phyloP scores from a whole-genome alignment of 2,888 invertebrate genomes.

The Acrobasis consociella region DNA sequence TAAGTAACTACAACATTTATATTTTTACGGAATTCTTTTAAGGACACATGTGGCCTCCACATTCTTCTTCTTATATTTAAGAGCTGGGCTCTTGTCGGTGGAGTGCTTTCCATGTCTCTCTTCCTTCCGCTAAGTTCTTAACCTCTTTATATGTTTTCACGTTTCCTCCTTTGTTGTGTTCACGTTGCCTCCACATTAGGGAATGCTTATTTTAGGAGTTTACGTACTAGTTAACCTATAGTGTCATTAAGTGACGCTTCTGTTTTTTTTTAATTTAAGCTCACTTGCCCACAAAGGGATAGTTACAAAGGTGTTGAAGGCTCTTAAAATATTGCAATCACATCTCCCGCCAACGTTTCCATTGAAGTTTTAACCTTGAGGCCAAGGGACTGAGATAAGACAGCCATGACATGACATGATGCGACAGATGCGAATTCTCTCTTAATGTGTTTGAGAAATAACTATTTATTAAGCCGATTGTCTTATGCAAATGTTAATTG shows the following conservation, averaged over 20 bases:
- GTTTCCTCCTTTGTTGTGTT: no score
- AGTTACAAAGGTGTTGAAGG: constrained; percentile 21
- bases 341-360: constrained; percentile 19
- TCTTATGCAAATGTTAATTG: not conserved
- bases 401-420: constrained; percentile 12
- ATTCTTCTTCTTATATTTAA: no score
- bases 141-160: no score
- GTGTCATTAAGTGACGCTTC: not conserved
- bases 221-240: no score
- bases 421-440: constrained; percentile 4
- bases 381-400: constrained; percentile 3
- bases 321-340: constrained; percentile 15
- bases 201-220: no score
- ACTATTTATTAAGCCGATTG: not conserved
- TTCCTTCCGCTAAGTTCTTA: no score
- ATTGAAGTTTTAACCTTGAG: constrained; percentile 10
- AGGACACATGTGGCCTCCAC: no score
- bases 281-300: constrained; percentile 16
- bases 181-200: no score
- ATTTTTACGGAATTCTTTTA: no score
- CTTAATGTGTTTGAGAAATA: constrained; percentile 4
- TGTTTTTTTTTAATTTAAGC: not conserved
- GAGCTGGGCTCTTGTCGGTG: no score
- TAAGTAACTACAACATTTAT: no score
- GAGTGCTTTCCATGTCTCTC: no score